Base-by-base conservation (phyloP, 92 coral and sea anemone genomes). In the Umimayanthus chanpuru region DNA sequence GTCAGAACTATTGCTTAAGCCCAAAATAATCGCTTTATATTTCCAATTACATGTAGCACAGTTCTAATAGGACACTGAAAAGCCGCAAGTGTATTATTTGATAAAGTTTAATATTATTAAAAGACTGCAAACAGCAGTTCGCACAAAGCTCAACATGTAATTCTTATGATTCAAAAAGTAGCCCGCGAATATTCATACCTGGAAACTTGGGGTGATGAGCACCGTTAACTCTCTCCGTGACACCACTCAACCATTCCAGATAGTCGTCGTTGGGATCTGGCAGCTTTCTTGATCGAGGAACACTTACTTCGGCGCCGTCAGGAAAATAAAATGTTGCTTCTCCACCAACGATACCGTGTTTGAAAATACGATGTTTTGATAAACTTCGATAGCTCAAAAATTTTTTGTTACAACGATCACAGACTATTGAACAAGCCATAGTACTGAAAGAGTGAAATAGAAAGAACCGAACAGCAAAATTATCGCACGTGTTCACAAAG, bases 191-290 rank as follows among this genome's bases (percentile, higher is more conserved):
- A 79, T 23, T 30, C 80, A 5, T 50, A 86, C 89, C 89, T 75
- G 56, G 72, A 53, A 79, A 86, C 39, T 86, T 86, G 10, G 82
- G 89, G 64, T 86, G 89, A 39, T 86, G 89, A 74, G 73, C 58
- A 29, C 89, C 65, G 55, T 86, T 86, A 30, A 86, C 53, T 56
- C 89, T 49, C 89, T 86, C 89, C 15, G 72, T 23, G 10, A 86
- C 18, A 18, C 82, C 49, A 8, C 71, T 18, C 8, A 86, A 80
- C 82, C 82, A 86, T 20, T 77, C 81, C 6, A 85, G 80, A 47
- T 85, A 85, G 73, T 53, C 58, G 58, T 53, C 12, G 58, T 53
- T 53, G 58, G 2, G 58, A 53, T 20, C 16, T 53, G 50, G 50
- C 50, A 53, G 20, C 58, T 53, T 18, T 53, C 58, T 53, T 53